Conservation (phyloP, 2,113 vertebrate species). For the Erythrolamprus reginae region DNA sequence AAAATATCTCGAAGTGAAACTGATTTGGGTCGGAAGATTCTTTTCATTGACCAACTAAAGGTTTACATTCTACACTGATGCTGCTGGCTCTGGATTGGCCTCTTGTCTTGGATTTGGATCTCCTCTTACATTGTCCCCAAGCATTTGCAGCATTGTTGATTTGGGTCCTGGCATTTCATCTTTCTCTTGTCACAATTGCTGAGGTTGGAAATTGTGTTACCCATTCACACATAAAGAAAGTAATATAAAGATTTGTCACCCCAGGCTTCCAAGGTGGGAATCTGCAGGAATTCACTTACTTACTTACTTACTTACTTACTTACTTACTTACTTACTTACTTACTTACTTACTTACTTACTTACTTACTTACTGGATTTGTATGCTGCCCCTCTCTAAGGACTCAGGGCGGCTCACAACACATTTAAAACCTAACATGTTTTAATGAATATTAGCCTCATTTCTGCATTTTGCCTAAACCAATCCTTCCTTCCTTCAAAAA, state of each 20-base stretch:
- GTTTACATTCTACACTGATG: not conserved
- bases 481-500: not conserved
- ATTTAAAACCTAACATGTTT: constrained; percentile 54
- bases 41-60: not conserved
- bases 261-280: constrained; percentile 34
- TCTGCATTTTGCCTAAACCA: constrained; percentile 36
- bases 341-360: too few species aligned
- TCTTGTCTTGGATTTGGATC: not conserved
- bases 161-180: not conserved
- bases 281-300: constrained; percentile 44
- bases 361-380: too few species aligned
- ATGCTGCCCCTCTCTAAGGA: too few species aligned
- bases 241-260: constrained; percentile 55
- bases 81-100: not conserved
- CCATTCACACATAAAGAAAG: constrained; percentile 41
- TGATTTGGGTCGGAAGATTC: not conserved
- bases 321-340: too few species aligned
- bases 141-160: constrained; percentile 23
- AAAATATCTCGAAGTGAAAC: not conserved
- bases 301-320: too few species aligned
- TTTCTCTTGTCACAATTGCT: not conserved
- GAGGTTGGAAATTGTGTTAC: constrained; percentile 27
- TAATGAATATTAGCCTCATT: constrained; percentile 42
- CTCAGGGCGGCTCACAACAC: too few species aligned
- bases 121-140: not conserved